Conservation (phyloP, 1,140 invertebrate genomes). For the Drosophila micromelanica region DNA sequence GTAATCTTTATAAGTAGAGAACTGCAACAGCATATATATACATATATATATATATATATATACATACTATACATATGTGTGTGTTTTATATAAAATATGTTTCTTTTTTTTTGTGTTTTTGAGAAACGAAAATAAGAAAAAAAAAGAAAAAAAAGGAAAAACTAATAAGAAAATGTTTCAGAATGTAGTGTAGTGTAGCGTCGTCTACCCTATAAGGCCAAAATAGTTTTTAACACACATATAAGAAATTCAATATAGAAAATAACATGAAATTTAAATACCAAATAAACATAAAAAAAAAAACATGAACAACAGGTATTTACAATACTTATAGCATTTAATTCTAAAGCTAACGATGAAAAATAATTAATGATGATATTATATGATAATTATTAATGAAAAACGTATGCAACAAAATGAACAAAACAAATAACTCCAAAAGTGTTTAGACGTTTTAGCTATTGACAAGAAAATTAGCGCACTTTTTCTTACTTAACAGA, state of each 20-base stretch:
- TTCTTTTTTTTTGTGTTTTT: conserved; percentile 15
- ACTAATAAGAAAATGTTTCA: conserved; percentile 50
- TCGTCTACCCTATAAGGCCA: conserved; percentile 69
- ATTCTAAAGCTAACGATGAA: conserved; percentile 34
- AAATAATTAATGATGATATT: conserved; percentile 25
- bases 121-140: not conserved
- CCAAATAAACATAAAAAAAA: conserved; percentile 42
- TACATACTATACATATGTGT: conserved; percentile 13
- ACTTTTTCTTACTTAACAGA: too few relatives aligned
- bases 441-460: conserved; percentile 60
- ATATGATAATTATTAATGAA: conserved; percentile 32
- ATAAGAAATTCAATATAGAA: conserved; percentile 39
- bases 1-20: conserved; percentile 35
- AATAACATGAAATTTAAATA: conserved; percentile 27
- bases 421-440: conserved; percentile 21
- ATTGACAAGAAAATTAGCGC: too few relatives aligned
- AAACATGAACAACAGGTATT: conserved; percentile 56
- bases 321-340: conserved; percentile 70
- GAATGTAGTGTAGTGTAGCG: conserved; percentile 55
- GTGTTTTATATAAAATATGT: not conserved
- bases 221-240: conserved; percentile 70
- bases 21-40: conserved; percentile 32
- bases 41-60: conserved; percentile 16
- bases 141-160: not conserved
- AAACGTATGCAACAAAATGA: conserved; percentile 34